These are phyloP conservation scores for Hypomecis atomaria DNA, from an alignment of 2,888 invertebrate genomes.

Conservation along the genomic window DNA sequence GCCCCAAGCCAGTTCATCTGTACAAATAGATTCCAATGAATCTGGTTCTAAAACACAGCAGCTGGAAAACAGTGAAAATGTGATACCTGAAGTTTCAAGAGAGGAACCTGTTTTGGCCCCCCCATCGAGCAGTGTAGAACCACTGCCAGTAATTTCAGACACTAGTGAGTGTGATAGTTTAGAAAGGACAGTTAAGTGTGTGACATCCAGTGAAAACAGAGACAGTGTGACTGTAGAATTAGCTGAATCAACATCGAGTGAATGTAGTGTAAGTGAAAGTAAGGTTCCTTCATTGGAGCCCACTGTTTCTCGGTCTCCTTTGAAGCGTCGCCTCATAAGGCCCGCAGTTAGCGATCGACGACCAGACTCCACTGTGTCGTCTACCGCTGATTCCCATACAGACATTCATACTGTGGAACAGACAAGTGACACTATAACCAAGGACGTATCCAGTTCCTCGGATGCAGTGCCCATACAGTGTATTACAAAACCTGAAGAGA, in stretches of 20 bases:
- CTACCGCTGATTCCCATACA: slow-evolving; percentile 72
- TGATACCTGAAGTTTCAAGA: slow-evolving; percentile 25
- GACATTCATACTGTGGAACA: slow-evolving; percentile 58
- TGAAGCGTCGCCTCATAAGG: slow-evolving; percentile 70
- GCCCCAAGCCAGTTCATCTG: slow-evolving; percentile 54
- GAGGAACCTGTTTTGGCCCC: slow-evolving; percentile 36
- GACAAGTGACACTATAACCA: slow-evolving; percentile 63
- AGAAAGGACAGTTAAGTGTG: slow-evolving; percentile 76
- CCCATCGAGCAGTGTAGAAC: slow-evolving; percentile 69
- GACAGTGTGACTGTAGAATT: slow-evolving; percentile 77
- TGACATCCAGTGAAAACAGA: slow-evolving; percentile 74
- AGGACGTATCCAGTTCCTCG: slow-evolving; percentile 81
- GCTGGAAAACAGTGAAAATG: slow-evolving; percentile 30
- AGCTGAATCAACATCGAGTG: slow-evolving; percentile 80
- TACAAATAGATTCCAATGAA: slow-evolving; percentile 43
- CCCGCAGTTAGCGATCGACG: slow-evolving; percentile 70
- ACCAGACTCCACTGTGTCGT: slow-evolving; percentile 80
- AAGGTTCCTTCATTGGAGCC: slow-evolving; percentile 54
- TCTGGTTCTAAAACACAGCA: slow-evolving; percentile 23
- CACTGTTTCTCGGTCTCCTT: slow-evolving; percentile 63
- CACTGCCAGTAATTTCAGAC: slow-evolving; percentile 58
- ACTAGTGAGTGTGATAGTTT: slow-evolving; percentile 60
- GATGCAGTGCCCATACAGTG: slow-evolving; percentile 72
- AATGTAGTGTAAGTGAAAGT: slow-evolving; percentile 73
- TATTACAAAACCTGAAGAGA: slow-evolving; percentile 74